Conservation (phyloP, 2,888 invertebrate genomes). For the Gibbula magus region DNA sequence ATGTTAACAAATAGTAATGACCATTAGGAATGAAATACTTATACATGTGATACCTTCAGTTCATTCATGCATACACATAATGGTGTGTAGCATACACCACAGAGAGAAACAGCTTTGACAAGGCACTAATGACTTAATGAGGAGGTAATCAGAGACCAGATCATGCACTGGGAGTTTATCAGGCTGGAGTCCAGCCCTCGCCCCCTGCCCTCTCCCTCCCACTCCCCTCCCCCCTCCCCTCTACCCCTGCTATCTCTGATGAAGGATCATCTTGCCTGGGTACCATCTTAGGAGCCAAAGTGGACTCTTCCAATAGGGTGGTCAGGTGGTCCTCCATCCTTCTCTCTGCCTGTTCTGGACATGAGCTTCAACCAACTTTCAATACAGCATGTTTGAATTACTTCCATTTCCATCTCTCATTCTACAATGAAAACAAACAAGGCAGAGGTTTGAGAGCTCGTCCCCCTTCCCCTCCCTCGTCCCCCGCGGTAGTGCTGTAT, state of each 20-base stretch:
- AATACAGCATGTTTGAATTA: not conserved
- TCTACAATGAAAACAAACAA: constrained; percentile 1
- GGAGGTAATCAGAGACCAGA: not conserved
- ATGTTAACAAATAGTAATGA: no score
- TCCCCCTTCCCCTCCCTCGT: not conserved
- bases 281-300: constrained; percentile 25
- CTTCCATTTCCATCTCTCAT: not conserved
- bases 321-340: not conserved
- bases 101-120: no score
- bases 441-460: not conserved
- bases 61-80: no score
- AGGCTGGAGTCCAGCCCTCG: not conserved
- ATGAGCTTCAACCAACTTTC: not conserved
- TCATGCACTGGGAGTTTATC: not conserved
- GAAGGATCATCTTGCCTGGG: constrained; percentile 24
- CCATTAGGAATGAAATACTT: no score
- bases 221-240: not conserved
- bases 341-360: not conserved
- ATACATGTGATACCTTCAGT: no score
- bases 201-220: not conserved
- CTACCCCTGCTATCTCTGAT: constrained; percentile 1
- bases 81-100: no score
- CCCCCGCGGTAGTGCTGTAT: not conserved
- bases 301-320: not conserved
- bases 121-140: not conserved